Evolutionary conservation across 2,888 invertebrate species (phyloP), one percentile per base, ranked within the genome.

Genomic region (Yponomeuta malinellus): DNA sequence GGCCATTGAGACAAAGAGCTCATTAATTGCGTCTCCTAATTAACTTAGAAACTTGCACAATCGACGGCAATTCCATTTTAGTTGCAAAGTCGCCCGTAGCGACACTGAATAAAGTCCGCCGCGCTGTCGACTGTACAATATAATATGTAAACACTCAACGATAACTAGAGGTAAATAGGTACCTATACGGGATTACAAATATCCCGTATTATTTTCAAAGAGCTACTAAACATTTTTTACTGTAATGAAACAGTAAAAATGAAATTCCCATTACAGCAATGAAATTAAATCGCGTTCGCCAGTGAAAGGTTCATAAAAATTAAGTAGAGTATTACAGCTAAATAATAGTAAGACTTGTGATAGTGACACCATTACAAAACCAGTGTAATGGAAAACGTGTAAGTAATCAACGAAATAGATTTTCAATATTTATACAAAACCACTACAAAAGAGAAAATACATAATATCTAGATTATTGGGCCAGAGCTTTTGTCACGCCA

Each of bases 401-500:
- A 15, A 5, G 15, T 15, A 72, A 72, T 75, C 72, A 73, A 73
- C 52, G 70, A 71, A 72, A 70, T 37, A 69, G 72, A 76, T 77
- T 78, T 76, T 71, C 74, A 78, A 77, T 77, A 76, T 79, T 78
- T 78, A 81, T 77, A 78, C 75, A 77, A 80, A 68, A 23, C 78
- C 78, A 82, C 78, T 77, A 59, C 52, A 59, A 59, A 59, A 59
- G 52, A 59, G 52, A 74, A 76, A 73, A 76, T 48, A 63, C 65
- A 68, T 15, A 52, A 52, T 52, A 59, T 59, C 52, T 59, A 59
- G 52, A 59, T 59, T 75, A 80, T 75, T 78, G 80, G 81, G 83
- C 77, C 73, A 59, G 78, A 78, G 82, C 76, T 85, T 84, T 83
- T 81, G 85, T 86, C 76, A 83, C 78, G 76, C 52, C 31, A 75